Conservation (phyloP, 2,888 invertebrate species). For the Aspidiotus rigidus region DNA sequence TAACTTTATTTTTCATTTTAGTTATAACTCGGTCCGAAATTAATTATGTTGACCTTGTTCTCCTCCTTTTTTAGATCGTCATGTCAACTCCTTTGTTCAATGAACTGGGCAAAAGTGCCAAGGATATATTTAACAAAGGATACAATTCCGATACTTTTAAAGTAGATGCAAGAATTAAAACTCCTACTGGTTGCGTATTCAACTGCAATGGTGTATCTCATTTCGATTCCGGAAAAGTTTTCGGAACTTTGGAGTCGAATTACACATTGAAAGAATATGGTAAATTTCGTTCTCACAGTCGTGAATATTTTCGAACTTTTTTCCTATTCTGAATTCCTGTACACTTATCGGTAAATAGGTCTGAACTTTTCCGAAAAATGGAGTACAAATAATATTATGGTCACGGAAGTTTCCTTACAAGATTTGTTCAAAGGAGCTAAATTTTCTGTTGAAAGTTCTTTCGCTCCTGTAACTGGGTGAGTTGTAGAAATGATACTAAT, state of each 20-base stretch:
- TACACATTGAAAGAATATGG: constrained; percentile 81
- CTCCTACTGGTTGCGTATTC: constrained; percentile 87
- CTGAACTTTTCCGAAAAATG: constrained; percentile 95
- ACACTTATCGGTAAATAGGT: constrained; percentile 20
- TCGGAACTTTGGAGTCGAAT: constrained; percentile 87
- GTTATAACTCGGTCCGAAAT: too few species aligned
- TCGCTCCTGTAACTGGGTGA: constrained; percentile 92
- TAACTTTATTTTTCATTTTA: too few species aligned
- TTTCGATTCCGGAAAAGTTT: constrained; percentile 84
- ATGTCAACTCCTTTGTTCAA: constrained; percentile 73
- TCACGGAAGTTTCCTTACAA: constrained; percentile 80
- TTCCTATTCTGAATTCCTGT: neutral
- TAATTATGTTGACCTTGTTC: neutral
- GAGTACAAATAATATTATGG: constrained; percentile 95
- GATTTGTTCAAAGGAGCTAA: constrained; percentile 91
- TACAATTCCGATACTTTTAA: constrained; percentile 96
- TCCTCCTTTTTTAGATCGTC: neutral
- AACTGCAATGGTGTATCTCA: constrained; percentile 83
- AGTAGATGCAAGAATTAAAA: constrained; percentile 90
- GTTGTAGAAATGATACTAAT: constrained; percentile 22
- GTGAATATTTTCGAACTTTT: neutral
- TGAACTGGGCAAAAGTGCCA: constrained; percentile 93
- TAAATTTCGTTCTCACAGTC: neutral
- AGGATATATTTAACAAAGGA: constrained; percentile 92
- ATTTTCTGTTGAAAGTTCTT: constrained; percentile 79